phyloP scores from a whole-genome alignment of 2,113 vertebrate genomes.

The Agelaius tricolor region DNA sequence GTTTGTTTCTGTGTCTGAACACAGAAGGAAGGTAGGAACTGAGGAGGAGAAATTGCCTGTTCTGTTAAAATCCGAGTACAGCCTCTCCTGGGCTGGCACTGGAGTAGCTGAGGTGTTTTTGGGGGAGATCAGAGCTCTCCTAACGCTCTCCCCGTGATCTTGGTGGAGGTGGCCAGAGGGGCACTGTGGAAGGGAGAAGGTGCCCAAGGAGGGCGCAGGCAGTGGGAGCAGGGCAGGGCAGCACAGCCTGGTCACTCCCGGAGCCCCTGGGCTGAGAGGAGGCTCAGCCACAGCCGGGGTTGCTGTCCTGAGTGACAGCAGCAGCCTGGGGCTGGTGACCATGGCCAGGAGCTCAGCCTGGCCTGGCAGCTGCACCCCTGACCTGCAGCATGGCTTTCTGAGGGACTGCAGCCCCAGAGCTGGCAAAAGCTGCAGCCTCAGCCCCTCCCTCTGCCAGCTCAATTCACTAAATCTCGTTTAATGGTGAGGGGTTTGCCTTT shows the following conservation, averaged over 20 bases:
- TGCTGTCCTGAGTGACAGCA: neutral
- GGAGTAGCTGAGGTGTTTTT: accelerated
- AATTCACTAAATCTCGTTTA: accelerated
- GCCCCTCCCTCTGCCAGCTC: accelerated
- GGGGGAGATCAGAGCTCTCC: neutral
- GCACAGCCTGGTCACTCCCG: neutral
- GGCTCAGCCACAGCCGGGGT: accelerated
- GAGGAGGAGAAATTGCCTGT: neutral
- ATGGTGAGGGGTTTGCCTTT: accelerated
- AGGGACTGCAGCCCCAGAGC: accelerated
- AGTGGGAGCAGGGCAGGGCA: neutral
- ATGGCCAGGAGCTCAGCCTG: neutral
- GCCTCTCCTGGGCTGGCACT: neutral
- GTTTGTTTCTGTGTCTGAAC: neutral
- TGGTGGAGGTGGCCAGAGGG: accelerated
- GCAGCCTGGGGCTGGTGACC: neutral
- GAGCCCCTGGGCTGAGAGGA: accelerated
- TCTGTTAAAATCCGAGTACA: accelerated
- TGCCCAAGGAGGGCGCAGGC: accelerated
- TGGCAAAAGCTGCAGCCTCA: neutral
- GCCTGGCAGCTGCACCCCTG: neutral
- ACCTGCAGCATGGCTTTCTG: neutral
- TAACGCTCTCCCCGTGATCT: accelerated
- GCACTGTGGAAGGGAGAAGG: accelerated
- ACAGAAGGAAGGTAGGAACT: neutral